phyloP scores from a whole-genome alignment of 2,888 invertebrate genomes.

The Thecophora atra region DNA sequence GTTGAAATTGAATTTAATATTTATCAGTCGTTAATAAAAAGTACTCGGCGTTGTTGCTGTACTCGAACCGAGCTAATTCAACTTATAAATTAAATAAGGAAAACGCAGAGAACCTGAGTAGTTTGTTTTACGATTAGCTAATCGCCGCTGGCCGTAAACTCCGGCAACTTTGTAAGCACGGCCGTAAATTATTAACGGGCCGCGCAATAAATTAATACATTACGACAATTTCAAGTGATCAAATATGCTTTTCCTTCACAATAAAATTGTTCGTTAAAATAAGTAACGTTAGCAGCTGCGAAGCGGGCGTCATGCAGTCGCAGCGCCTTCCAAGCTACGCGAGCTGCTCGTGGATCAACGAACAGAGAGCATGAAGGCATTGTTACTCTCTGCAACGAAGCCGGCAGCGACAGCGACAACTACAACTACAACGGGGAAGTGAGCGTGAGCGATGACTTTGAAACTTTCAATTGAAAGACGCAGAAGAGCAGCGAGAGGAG shows the following conservation, averaged over 20 bases:
- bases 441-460: too few relatives aligned
- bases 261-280: constrained; percentile 18
- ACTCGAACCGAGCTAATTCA: not conserved
- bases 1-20: too few relatives aligned
- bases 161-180: constrained; percentile 12
- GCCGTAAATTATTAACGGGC: constrained; percentile 23
- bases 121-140: constrained; percentile 2
- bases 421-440: too few relatives aligned
- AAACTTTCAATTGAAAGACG: too few relatives aligned
- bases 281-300: not conserved
- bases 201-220: constrained; percentile 2
- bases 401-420: too few relatives aligned
- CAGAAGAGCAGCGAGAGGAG: too few relatives aligned
- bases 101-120: too few relatives aligned
- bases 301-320: not conserved
- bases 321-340: not conserved
- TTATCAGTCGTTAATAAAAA: too few relatives aligned
- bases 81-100: not conserved
- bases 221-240: constrained; percentile 28
- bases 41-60: not conserved
- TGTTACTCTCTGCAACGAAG: too few relatives aligned
- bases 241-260: constrained; percentile 3
- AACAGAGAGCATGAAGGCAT: too few relatives aligned
- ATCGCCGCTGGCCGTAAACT: not conserved
- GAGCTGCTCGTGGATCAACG: not conserved